Evolutionary conservation across 2,888 invertebrate genomes (phyloP).

Genomic region (Leptogaster cylindrica): DNA sequence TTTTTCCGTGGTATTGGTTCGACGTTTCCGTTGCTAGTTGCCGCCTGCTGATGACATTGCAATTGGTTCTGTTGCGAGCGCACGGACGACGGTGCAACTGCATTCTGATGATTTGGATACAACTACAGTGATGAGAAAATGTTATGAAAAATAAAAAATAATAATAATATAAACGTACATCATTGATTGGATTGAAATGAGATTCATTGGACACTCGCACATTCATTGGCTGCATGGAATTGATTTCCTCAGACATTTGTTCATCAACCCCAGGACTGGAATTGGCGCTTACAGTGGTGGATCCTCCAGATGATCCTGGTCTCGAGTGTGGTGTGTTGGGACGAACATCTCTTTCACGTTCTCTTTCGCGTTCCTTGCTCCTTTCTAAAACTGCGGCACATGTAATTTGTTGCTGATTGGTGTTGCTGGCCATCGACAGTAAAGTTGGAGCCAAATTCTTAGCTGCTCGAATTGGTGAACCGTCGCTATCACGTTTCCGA

Average conservation of each 20-base stretch:
- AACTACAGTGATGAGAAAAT: constrained; percentile 51
- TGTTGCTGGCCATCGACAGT: constrained; percentile 54
- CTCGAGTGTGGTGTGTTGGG: constrained; percentile 54
- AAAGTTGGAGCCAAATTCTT: constrained; percentile 66
- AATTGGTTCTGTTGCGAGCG: constrained; percentile 21
- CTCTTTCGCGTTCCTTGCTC: constrained; percentile 42
- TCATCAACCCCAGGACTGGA: constrained; percentile 76
- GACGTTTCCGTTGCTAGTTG: constrained; percentile 60
- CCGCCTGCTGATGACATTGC: constrained; percentile 53
- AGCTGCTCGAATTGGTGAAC: constrained; percentile 69
- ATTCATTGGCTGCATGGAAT: constrained; percentile 52
- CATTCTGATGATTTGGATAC: constrained; percentile 56
- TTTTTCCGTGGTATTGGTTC: constrained; percentile 82
- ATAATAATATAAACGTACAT: constrained; percentile 52
- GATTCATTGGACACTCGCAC: constrained; percentile 54
- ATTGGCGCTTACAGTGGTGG: constrained; percentile 86
- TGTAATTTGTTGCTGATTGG: neutral
- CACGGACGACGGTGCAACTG: neutral
- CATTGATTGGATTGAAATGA: constrained; percentile 61
- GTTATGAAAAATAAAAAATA: neutral
- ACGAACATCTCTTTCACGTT: constrained; percentile 49
- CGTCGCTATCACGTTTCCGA: constrained; percentile 83
- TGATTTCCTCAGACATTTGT: constrained; percentile 61
- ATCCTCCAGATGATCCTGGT: constrained; percentile 68
- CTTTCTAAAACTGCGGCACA: constrained; percentile 34